Evolutionary conservation across 2,797 vertebrate genomes (phyloP).

Genomic region (Scarus forsteni): DNA sequence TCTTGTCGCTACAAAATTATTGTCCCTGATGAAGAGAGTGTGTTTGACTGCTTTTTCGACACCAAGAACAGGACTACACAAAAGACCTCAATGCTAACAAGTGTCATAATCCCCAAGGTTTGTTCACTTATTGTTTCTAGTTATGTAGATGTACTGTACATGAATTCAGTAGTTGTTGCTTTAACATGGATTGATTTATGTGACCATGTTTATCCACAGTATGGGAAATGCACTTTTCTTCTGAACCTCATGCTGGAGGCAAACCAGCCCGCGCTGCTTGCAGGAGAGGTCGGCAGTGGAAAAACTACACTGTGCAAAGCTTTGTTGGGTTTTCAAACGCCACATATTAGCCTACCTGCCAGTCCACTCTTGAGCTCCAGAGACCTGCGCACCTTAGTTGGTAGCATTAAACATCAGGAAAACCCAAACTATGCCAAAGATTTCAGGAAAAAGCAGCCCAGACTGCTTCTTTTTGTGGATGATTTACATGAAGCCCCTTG

Average conservation of each 20-base stretch:
- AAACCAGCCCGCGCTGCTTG: constrained; percentile 84
- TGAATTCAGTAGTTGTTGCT: neutral
- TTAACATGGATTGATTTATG: constrained; percentile 10
- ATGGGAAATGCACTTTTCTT: constrained; percentile 77
- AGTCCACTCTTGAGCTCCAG: constrained; percentile 71
- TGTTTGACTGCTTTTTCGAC: constrained; percentile 87
- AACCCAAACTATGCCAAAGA: constrained; percentile 7
- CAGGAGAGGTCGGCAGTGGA: constrained; percentile 85
- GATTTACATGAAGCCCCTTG: constrained; percentile 70
- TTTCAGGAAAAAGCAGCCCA: constrained; percentile 19
- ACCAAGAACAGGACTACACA: constrained; percentile 51
- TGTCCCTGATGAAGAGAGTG: constrained; percentile 75
- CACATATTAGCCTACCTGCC: constrained; percentile 67
- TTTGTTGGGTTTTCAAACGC: constrained; percentile 75
- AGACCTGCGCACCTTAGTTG: constrained; percentile 79
- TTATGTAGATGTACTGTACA: neutral
- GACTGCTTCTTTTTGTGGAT: constrained; percentile 75
- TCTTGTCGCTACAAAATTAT: constrained; percentile 75
- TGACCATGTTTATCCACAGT: constrained; percentile 61
- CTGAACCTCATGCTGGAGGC: constrained; percentile 82
- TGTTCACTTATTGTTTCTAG: constrained; percentile 1
- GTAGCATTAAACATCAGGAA: constrained; percentile 39
- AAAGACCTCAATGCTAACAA: constrained; percentile 52
- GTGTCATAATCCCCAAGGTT: constrained; percentile 82
- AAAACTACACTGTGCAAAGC: constrained; percentile 85